These are phyloP conservation scores for Heliconius melpomene DNA, from an alignment of 1,140 invertebrate species.

Conservation along the genomic window DNA sequence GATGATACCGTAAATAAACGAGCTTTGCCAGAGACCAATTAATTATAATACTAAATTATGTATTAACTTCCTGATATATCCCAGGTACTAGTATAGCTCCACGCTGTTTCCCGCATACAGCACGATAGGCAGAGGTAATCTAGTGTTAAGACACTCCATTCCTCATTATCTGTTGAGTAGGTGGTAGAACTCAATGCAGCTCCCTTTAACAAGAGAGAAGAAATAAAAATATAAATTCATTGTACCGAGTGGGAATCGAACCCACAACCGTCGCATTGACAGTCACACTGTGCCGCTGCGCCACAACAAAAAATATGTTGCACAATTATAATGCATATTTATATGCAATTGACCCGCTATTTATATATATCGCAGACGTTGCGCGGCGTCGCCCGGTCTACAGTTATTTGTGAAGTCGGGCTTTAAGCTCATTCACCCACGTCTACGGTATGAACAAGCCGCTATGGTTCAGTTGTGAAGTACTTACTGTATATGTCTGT, in stretches of 20 bases:
- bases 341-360: constrained; percentile 6
- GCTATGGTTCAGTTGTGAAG: not conserved
- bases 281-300: too few species aligned
- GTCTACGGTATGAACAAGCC: not conserved
- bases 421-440: constrained; percentile 10
- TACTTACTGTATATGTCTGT: not conserved
- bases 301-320: not conserved
- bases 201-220: too few species aligned
- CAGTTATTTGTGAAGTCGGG: constrained; percentile 11
- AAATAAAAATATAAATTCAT: too few species aligned
- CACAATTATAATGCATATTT: not conserved
- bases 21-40: constrained; percentile 24
- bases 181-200: too few species aligned
- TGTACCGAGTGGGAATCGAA: too few species aligned
- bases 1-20: constrained; percentile 28
- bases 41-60: constrained; percentile 27
- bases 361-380: constrained; percentile 22
- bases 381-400: constrained; percentile 33
- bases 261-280: too few species aligned
- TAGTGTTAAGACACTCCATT: too few species aligned
- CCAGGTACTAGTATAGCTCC: not conserved
- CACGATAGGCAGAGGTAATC: too few species aligned
- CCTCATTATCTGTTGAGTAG: too few species aligned
- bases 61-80: not conserved
- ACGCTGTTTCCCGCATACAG: too few species aligned